Evolutionary conservation across 2,113 vertebrate species (phyloP).

Genomic region (Polypterus bichir): DNA sequence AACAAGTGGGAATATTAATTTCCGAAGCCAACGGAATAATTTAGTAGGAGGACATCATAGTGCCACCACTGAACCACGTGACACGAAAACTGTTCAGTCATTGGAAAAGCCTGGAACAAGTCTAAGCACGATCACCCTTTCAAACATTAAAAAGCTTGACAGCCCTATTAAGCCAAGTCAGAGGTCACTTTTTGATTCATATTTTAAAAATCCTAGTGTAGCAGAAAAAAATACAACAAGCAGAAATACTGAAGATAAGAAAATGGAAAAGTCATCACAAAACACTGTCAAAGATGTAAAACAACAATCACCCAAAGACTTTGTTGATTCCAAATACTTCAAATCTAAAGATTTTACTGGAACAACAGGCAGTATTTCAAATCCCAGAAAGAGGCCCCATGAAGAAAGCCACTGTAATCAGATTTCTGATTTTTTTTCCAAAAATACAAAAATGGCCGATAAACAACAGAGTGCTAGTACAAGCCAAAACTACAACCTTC

Average conservation of each 20-base stretch:
- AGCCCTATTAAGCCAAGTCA: not conserved
- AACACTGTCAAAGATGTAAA: no score
- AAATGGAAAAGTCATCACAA: not conserved
- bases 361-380: conserved; percentile 7
- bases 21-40: not conserved
- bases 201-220: not conserved
- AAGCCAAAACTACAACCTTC: not conserved
- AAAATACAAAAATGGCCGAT: conserved; percentile 9
- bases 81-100: conserved; percentile 12
- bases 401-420: conserved; percentile 25
- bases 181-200: not conserved
- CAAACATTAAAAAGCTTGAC: conserved; percentile 8
- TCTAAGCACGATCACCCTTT: conserved; percentile 1
- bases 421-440: conserved; percentile 38
- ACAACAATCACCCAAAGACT: not conserved
- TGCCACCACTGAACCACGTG: conserved; percentile 37
- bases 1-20: conserved; percentile 14
- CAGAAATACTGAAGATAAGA: not conserved
- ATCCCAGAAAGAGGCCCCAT: conserved; percentile 35
- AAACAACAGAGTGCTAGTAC: conserved; percentile 4
- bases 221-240: not conserved
- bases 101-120: conserved; percentile 6
- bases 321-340: conserved; percentile 1
- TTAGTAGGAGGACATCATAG: conserved; percentile 23
- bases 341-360: conserved; percentile 9